Conservation (phyloP, 2,888 invertebrate species). For the Tethea ocularis region DNA sequence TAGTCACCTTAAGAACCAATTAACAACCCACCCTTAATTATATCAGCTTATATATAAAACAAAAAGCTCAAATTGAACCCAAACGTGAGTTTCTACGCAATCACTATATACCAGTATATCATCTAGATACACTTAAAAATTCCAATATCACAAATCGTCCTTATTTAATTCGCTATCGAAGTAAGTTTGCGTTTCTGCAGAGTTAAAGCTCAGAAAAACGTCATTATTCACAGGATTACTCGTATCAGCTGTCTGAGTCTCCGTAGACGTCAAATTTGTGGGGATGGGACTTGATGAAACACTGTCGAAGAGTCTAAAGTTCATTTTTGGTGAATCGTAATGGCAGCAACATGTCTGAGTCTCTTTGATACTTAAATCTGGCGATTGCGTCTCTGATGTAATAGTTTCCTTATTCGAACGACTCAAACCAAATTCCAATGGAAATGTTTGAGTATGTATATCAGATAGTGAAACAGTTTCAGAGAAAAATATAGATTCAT, state of each 20-base stretch:
- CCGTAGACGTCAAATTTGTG: constrained; percentile 56
- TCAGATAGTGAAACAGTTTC: constrained; percentile 68
- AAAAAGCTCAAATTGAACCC: no score
- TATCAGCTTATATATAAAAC: no score
- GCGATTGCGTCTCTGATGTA: constrained; percentile 57
- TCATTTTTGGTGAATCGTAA: constrained; percentile 55
- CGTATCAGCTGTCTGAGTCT: constrained; percentile 63
- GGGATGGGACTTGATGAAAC: constrained; percentile 52
- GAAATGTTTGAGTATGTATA: constrained; percentile 75
- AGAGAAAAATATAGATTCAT: constrained; percentile 63
- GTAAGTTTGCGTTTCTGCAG: constrained; percentile 67
- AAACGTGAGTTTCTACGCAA: no score
- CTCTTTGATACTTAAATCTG: constrained; percentile 69
- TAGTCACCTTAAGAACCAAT: no score
- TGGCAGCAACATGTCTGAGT: constrained; percentile 71
- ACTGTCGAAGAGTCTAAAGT: constrained; percentile 55
- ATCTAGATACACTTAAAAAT: constrained; percentile 14
- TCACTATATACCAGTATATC: background rate
- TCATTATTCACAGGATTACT: constrained; percentile 44
- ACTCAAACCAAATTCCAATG: constrained; percentile 62
- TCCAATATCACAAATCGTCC: constrained; percentile 48
- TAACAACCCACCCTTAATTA: no score
- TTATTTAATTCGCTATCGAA: constrained; percentile 47
- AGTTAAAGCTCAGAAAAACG: constrained; percentile 56
- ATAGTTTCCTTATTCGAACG: constrained; percentile 64